Conservation (phyloP, 92 coral and sea anemone genomes). For the Blastomussa wellsi region DNA sequence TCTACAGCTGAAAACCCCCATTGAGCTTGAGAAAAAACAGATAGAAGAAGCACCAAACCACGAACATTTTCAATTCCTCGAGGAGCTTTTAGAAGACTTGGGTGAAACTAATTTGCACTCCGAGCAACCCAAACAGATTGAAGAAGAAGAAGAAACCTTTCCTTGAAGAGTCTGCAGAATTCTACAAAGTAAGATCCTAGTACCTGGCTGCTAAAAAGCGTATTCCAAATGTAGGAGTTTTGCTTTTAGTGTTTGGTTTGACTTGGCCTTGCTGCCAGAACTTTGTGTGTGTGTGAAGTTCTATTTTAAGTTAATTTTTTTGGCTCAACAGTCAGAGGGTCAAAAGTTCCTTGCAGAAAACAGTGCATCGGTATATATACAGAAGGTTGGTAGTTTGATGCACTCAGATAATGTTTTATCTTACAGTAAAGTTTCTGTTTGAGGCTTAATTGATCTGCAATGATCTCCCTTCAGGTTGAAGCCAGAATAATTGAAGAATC, state of each 20-base stretch:
- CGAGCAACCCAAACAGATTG: no score
- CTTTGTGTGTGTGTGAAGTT: neutral
- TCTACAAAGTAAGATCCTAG: slow-evolving; percentile 79
- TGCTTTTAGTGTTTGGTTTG: neutral
- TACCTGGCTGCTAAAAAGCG: no score
- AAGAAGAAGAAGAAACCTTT: slow-evolving; percentile 94
- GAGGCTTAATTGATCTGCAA: neutral
- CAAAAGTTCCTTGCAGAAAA: slow-evolving; percentile 97
- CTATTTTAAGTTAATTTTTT: neutral
- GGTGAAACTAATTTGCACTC: no score
- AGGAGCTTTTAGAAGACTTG: no score
- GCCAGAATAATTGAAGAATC: slow-evolving; percentile 96
- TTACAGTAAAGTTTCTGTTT: neutral
- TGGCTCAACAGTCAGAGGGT: slow-evolving; percentile 79
- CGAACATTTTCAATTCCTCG: no score
- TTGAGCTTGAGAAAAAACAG: no score
- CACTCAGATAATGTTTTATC: neutral
- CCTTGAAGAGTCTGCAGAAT: slow-evolving; percentile 92
- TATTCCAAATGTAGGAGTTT: no score
- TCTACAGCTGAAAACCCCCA: no score
- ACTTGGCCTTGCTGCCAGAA: neutral
- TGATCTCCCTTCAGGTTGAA: slow-evolving; percentile 67
- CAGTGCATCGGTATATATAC: slow-evolving; percentile 98
- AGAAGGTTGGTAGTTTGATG: slow-evolving; percentile 66
- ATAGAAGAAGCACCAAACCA: no score